These are phyloP conservation scores for Aphelenchoides avenae DNA, from an alignment of 1,140 invertebrate genomes.

Conservation along the genomic window DNA sequence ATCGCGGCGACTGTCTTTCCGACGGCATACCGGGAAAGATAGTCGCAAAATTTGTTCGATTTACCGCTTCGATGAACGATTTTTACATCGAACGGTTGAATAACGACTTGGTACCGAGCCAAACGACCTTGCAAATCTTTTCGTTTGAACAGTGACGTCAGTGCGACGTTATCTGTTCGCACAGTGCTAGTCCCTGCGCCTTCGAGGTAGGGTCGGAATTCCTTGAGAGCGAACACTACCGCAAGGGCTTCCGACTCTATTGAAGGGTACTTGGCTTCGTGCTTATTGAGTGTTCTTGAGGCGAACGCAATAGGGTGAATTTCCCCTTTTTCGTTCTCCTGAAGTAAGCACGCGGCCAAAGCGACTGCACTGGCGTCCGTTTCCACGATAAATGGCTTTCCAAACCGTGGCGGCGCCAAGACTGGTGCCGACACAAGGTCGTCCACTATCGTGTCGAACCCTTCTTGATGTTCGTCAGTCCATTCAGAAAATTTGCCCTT, in stretches of 20 bases:
- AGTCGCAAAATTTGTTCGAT: conserved; percentile 13
- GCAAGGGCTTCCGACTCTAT: conserved; percentile 29
- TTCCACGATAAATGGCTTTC: conserved; percentile 20
- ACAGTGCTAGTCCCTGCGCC: conserved; percentile 17
- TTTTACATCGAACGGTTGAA: conserved; percentile 17
- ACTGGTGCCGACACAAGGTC: conserved; percentile 8
- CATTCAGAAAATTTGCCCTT: conserved; percentile 3
- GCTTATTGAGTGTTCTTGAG: conserved; percentile 16
- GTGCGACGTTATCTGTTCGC: conserved; percentile 16
- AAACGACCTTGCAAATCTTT: conserved; percentile 24
- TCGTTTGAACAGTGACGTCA: conserved; percentile 19
- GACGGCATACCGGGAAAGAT: conserved; percentile 19
- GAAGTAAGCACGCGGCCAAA: conserved; percentile 10
- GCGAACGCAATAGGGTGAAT: conserved; percentile 17
- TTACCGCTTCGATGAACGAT: conserved; percentile 12
- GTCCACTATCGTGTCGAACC: conserved; percentile 10
- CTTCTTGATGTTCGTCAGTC: conserved; percentile 4
- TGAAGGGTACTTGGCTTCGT: conserved; percentile 15
- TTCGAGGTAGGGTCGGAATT: conserved; percentile 24
- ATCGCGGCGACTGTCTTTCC: too few species aligned
- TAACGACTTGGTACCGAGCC: conserved; percentile 12
- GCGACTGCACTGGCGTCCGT: conserved; percentile 16
- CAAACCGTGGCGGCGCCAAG: conserved; percentile 22
- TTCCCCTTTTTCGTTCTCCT: conserved; percentile 11
- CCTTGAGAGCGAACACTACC: conserved; percentile 9